Base-by-base conservation (phyloP, 2,888 invertebrate genomes). In the Odontomyia ornata region DNA sequence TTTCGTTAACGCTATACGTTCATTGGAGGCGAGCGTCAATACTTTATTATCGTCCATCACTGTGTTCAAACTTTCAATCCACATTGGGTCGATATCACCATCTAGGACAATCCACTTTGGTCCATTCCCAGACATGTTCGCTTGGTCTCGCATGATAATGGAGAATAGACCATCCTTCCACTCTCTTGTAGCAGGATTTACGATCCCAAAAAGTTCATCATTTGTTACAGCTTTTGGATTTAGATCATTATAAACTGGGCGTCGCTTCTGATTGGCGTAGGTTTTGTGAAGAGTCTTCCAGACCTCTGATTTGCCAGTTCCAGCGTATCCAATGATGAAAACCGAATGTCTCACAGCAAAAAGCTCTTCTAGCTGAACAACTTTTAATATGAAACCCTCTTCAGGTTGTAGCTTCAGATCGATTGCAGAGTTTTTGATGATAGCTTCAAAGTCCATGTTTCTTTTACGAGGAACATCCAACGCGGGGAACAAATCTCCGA, bases 41-140 rank as follows among this genome's bases (percentile, higher is more conserved):
- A 93, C 93, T 89, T 98, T 98, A 86, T 98, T 98, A 84, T 98
- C 98, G 85, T 98, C 98, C 97, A 98, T 98, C 21, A 98, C 92
- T 1, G 97, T 98, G 84, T 98, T 98, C 30, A 98, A 89, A 43
- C 96, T 97, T 87, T 98, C 97, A 83, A 98, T 98, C 98, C 97
- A 98, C 97, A 97, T 97, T 0, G 97, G 97, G 88, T 98, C 97
- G 81, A 98, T 97, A 84, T 98, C 97, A 21, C 98, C 97, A 85
- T 98, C 98, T 65, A 97, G 89, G 9, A 98, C 94, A 82, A 98
- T 96, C 98, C 98, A 98, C 85, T 97, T 97, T 0, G 95, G 93
- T 0, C 93, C 93, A 82, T 93, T 93, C 0, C 95, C 95, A 0
- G 91, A 88, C 89, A 96, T 90, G 85, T 96, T 96, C 0, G 97